Percentiles rank a stretch among this genome's conserved stretches.
Conservation (phyloP, 2,888 invertebrate species). For the Orthosia incerta region DNA sequence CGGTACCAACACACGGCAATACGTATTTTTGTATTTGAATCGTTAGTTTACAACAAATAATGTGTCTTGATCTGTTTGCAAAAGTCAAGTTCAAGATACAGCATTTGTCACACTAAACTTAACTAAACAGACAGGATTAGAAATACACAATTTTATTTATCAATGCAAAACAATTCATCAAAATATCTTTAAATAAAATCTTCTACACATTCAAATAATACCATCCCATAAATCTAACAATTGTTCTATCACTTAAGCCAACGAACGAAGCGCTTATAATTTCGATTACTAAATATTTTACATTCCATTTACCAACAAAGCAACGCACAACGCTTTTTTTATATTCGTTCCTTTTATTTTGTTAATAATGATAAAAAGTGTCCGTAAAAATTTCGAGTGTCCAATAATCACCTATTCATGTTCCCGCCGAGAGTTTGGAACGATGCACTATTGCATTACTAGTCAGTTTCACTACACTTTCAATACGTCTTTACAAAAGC, state of each 20-base stretch:
- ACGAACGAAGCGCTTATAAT: slow-evolving; percentile 84
- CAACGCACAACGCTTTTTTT: slow-evolving; percentile 82
- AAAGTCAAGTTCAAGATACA: slow-evolving; percentile 51
- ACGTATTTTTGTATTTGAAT: slow-evolving; percentile 82
- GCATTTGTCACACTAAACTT: slow-evolving; percentile 27
- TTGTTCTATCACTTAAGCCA: slow-evolving; percentile 83
- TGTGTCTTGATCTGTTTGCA: slow-evolving; percentile 76
- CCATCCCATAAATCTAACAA: slow-evolving; percentile 82
- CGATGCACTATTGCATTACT: slow-evolving; percentile 74
- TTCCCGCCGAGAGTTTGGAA: slow-evolving; percentile 75
- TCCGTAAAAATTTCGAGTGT: slow-evolving; percentile 83
- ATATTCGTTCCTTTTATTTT: slow-evolving; percentile 78
- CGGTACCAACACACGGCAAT: slow-evolving; percentile 77
- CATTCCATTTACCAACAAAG: slow-evolving; percentile 86
- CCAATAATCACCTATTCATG: slow-evolving; percentile 89
- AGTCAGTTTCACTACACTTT: slow-evolving; percentile 78
- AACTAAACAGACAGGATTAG: slow-evolving; percentile 49
- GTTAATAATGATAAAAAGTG: slow-evolving; percentile 72
- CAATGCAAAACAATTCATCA: slow-evolving; percentile 42
- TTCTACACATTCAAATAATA: slow-evolving; percentile 75
- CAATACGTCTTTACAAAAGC: slow-evolving; percentile 74
- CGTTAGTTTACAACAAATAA: slow-evolving; percentile 78
- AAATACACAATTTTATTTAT: slow-evolving; percentile 21
- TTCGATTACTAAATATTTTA: slow-evolving; percentile 80
- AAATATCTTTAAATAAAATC: slow-evolving; percentile 59